Evolutionary conservation across 2,113 vertebrate species (phyloP), one percentile per base, ranked within the genome.

Genomic region (Cebus imitator): DNA sequence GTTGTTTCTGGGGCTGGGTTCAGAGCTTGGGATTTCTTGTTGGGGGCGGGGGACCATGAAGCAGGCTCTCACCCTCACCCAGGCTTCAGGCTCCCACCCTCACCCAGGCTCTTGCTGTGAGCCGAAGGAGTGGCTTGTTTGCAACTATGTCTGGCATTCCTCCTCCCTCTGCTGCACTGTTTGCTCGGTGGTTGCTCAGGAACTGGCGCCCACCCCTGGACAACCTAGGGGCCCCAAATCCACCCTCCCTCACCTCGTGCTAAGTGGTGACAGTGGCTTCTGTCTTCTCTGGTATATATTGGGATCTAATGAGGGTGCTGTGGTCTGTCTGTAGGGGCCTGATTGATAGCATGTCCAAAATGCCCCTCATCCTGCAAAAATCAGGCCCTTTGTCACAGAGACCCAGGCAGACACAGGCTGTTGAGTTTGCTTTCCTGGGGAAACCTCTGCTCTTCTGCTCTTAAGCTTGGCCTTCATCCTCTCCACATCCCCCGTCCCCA

Each of bases 101-200:
- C 88, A 94, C 82, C 92, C 95, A 91, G 97, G 94, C 95, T 97
- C 94, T 96, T 90, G 87, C 90, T 97, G 96, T 93, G 93, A 97
- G 75, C 94, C 8, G 68, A 98, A 98, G 97, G 98, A 98, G 98
- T 96, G 98, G 97, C 96, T 98, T 98, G 96, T 98, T 98, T 98
- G 97, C 97, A 97, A 61, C 96, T 97, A 96, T 98, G 95, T 92
- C 96, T 98, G 97, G 98, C 98, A 98, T 97, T 97, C 96, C 93
- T 96, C 97, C 97, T 96, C 97, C 97, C 91, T 97, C 87, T 78
- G 52, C 92, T 94, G 75, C 57, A 76, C 95, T 97, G 80, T 97
- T 98, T 97, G 97, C 95, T 97, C 43, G 5, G 76, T 94, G 55
- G 96, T 96, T 98, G 87, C 87, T 97, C 76, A 82, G 95, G 87